Percentiles rank a stretch among this genome's conserved stretches.
phyloP scores from a whole-genome alignment of 2,113 vertebrate species.

The Dipodomys merriami region DNA sequence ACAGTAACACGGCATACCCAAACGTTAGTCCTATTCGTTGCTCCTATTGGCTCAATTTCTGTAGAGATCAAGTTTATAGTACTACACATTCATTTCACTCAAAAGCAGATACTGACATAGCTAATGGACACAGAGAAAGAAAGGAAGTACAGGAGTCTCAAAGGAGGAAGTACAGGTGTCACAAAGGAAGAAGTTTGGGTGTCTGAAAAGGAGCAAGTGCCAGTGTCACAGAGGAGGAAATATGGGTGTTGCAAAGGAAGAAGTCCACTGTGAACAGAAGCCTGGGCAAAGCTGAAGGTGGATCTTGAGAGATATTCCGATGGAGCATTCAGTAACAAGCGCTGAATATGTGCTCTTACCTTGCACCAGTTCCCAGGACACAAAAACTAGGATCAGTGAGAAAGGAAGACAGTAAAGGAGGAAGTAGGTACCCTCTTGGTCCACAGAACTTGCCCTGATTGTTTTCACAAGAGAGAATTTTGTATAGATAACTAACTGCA shows the following conservation, averaged over 20 bases:
- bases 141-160: too few species aligned
- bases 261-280: not conserved
- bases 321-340: not conserved
- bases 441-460: not conserved
- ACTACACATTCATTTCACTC: not conserved
- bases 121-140: not conserved
- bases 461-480: not conserved
- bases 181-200: too few species aligned
- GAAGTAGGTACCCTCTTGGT: not conserved
- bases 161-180: too few species aligned
- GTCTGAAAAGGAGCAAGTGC: too few species aligned
- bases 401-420: not conserved
- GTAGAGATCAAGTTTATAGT: not conserved
- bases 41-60: not conserved
- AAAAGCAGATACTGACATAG: not conserved
- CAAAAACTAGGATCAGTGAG: slow-evolving; percentile 17
- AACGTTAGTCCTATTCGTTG: not conserved
- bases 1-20: not conserved
- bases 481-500: not conserved
- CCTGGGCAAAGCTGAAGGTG: not conserved
- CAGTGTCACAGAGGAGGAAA: too few species aligned
- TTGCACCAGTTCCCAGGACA: not conserved
- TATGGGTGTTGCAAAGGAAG: too few species aligned
- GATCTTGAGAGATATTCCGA: not conserved
- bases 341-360: not conserved